Evolutionary conservation across 2,888 invertebrate species (phyloP).

Genomic region (Protonemura montana): DNA sequence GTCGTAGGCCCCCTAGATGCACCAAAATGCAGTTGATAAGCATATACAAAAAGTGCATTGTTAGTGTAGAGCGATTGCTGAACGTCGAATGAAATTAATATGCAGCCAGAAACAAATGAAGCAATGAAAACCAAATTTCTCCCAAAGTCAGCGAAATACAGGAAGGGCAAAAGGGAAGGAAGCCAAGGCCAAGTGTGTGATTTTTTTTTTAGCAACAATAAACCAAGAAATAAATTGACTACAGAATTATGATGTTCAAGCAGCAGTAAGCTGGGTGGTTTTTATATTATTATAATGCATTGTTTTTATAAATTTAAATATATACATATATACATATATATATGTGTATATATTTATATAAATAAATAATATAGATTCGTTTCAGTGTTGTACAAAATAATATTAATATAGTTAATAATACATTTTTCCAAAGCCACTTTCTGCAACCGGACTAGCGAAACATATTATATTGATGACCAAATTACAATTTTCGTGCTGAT

Average conservation of each 20-base stretch:
- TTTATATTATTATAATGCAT: not conserved
- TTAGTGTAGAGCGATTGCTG: not conserved
- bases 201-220: not conserved
- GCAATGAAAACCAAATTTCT: not conserved
- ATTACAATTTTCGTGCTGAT: not conserved
- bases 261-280: conserved; percentile 18
- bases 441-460: not conserved
- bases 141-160: not conserved
- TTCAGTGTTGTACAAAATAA: not conserved
- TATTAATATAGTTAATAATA: conserved; percentile 26
- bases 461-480: not conserved
- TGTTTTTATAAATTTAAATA: not conserved
- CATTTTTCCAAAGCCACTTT: not conserved
- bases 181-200: not conserved
- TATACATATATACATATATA: not conserved
- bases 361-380: not conserved
- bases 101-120: not conserved
- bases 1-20: not conserved
- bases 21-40: not conserved
- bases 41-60: not conserved
- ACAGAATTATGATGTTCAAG: not conserved
- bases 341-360: not conserved
- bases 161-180: not conserved
- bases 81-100: not conserved
- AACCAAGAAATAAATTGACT: conserved; percentile 24